A percentile compares a stretch with the other conserved stretches of the same genome.
Conservation (phyloP, 23 tunicate genomes). For the Diplosoma virens region DNA sequence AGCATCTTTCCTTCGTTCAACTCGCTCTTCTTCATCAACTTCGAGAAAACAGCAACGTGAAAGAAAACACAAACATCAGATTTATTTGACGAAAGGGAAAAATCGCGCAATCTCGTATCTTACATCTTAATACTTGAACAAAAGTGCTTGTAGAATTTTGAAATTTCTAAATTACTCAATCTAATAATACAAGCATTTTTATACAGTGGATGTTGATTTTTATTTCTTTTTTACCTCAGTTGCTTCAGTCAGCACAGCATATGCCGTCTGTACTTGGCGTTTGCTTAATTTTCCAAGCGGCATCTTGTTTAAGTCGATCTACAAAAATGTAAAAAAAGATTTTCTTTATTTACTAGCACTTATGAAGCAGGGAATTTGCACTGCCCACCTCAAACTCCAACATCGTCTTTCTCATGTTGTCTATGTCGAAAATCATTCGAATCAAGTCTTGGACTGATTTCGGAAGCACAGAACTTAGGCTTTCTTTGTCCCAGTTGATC, state of each 20-base stretch:
- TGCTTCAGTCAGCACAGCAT: slow-evolving; percentile 67
- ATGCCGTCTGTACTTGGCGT: slow-evolving; percentile 80
- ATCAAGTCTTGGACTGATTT: slow-evolving; percentile 63
- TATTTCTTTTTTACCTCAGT: slow-evolving; percentile 64
- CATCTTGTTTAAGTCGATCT: slow-evolving; percentile 97
- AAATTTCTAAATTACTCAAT: too few species aligned
- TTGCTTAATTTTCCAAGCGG: slow-evolving; percentile 95
- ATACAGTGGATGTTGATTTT: too few species aligned
- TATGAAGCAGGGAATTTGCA: neutral
- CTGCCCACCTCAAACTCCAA: slow-evolving; percentile 82
- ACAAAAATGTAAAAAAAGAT: too few species aligned
- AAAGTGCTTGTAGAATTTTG: too few species aligned
- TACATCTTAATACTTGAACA: too few species aligned
- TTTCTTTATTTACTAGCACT: neutral
- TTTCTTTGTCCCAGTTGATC: slow-evolving; percentile 32
- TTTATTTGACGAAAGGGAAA: neutral
- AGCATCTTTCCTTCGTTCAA: slow-evolving; percentile 43
- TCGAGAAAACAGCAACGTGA: neutral
- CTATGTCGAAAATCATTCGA: slow-evolving; percentile 91
- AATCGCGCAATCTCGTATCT: too few species aligned
- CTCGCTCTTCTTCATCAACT: slow-evolving; percentile 44
- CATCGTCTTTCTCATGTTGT: slow-evolving; percentile 90
- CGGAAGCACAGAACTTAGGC: slow-evolving; percentile 56
- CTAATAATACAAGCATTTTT: too few species aligned
- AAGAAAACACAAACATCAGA: neutral